Evolutionary conservation across 2,888 invertebrate genomes (phyloP).

Genomic region (Drosophila meridionalis): DNA sequence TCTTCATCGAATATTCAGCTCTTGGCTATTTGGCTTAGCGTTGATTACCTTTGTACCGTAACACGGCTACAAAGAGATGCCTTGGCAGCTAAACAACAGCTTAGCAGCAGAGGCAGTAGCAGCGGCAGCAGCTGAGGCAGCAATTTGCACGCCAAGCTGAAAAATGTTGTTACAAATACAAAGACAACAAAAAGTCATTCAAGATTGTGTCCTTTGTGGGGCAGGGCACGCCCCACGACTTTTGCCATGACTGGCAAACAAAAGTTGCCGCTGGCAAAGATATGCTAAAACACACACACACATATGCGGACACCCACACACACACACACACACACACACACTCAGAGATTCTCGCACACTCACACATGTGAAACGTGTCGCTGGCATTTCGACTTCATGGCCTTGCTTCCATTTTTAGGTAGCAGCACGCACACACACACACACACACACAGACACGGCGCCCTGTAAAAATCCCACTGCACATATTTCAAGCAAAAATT

Average conservation of each 20-base stretch:
- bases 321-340: slow-evolving; percentile 14
- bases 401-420: slow-evolving; percentile 69
- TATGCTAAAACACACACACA: slow-evolving; percentile 30
- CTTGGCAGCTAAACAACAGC: slow-evolving; percentile 30
- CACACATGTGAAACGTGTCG: slow-evolving; percentile 39
- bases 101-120: slow-evolving; percentile 30
- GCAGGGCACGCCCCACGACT: slow-evolving; percentile 47
- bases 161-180: slow-evolving; percentile 53
- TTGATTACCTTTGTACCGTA: slow-evolving; percentile 40
- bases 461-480: slow-evolving; percentile 58
- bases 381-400: slow-evolving; percentile 63
- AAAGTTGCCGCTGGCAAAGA: slow-evolving; percentile 66
- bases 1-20: slow-evolving; percentile 42
- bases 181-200: slow-evolving; percentile 51
- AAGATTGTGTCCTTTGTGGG: slow-evolving; percentile 40
- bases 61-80: slow-evolving; percentile 35
- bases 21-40: slow-evolving; percentile 50
- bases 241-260: slow-evolving; percentile 69
- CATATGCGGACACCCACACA: slow-evolving; percentile 8
- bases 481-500: slow-evolving; percentile 78
- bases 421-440: slow-evolving; percentile 30
- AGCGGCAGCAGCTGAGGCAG: slow-evolving; percentile 25
- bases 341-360: slow-evolving; percentile 7
- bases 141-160: slow-evolving; percentile 58
- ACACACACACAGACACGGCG: slow-evolving; percentile 9